phyloP scores from a whole-genome alignment of 2,888 invertebrate species.

The Cephus spinipes region DNA sequence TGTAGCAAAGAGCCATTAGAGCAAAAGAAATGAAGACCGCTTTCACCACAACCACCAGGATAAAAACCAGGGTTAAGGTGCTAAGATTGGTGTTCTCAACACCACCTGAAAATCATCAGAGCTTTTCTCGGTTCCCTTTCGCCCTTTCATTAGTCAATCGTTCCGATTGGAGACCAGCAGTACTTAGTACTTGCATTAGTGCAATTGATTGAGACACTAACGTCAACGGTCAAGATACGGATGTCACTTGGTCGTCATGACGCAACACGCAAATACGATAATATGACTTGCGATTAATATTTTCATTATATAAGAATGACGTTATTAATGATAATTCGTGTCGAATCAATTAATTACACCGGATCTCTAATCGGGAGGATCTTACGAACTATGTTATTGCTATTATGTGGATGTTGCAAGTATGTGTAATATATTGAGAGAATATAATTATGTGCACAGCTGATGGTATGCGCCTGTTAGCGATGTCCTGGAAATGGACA shows the following conservation, averaged over 20 bases:
- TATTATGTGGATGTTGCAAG: background rate
- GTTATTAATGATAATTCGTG: background rate
- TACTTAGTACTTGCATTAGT: background rate
- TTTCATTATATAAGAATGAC: background rate
- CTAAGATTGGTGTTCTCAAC: constrained; percentile 82
- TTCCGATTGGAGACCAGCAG: background rate
- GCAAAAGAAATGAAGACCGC: constrained; percentile 96
- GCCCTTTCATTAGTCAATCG: constrained; percentile 5
- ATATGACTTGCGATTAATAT: background rate
- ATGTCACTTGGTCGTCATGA: no score
- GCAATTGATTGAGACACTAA: background rate
- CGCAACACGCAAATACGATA: no score
- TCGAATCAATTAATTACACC: background rate
- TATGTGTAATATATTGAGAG: background rate
- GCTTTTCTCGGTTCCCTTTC: background rate
- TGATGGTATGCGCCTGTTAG: constrained; percentile 56
- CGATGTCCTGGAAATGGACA: background rate
- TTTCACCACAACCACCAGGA: constrained; percentile 92
- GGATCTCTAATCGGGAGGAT: background rate
- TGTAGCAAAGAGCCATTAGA: constrained; percentile 95
- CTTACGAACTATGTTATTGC: background rate
- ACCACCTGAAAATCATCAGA: constrained; percentile 35
- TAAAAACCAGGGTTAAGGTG: constrained; percentile 91
- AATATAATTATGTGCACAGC: constrained; percentile 56
- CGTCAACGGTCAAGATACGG: background rate